These are phyloP conservation scores for Euwallacea similis DNA, from an alignment of 1,140 invertebrate species.

Conservation along the genomic window DNA sequence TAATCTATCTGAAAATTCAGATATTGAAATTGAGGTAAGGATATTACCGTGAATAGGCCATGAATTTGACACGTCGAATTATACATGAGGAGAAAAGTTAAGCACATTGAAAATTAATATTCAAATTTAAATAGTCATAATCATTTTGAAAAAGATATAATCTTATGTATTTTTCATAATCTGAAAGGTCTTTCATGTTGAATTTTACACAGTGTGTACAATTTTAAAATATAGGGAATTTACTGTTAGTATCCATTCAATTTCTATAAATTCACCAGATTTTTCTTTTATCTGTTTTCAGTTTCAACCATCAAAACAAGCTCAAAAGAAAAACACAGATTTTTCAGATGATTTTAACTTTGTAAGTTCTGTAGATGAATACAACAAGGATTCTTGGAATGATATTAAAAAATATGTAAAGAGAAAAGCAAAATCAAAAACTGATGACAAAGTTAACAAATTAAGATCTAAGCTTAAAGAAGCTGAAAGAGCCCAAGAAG, in stretches of 20 bases:
- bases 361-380: constrained; percentile 70
- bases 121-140: too few relatives aligned
- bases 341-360: constrained; percentile 78
- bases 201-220: too few relatives aligned
- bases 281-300: constrained; percentile 50
- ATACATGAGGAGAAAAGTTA: too few relatives aligned
- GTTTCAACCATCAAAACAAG: constrained; percentile 79
- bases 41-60: too few relatives aligned
- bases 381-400: constrained; percentile 83
- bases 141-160: too few relatives aligned
- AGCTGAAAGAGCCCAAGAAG: constrained; percentile 39
- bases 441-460: constrained; percentile 83
- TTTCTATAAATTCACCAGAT: too few relatives aligned
- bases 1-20: constrained; percentile 77
- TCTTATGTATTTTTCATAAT: too few relatives aligned
- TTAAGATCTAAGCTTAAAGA: constrained; percentile 58
- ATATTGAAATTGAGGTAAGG: constrained; percentile 77
- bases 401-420: constrained; percentile 82
- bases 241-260: too few relatives aligned
- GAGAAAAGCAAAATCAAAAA: constrained; percentile 74
- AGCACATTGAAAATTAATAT: too few relatives aligned
- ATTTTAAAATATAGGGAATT: too few relatives aligned
- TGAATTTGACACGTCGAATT: too few relatives aligned
- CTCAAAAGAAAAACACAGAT: constrained; percentile 69
- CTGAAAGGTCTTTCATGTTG: too few relatives aligned